A percentile compares a stretch with the other conserved stretches of the same genome.
Conservation (phyloP, 2,888 invertebrate species). For the Brenthis hecate region DNA sequence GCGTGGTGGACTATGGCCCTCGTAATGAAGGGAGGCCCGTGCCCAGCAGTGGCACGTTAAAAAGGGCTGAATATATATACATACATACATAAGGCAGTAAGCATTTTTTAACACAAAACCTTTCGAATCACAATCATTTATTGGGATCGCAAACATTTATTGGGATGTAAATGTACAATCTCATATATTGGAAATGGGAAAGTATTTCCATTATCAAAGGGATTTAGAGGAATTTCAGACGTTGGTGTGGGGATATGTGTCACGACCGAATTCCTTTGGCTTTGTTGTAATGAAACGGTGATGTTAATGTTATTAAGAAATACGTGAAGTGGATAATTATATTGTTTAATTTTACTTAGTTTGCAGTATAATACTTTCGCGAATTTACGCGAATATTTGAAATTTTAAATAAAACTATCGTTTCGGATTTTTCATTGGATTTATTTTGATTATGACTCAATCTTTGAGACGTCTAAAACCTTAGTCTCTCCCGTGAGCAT, state of each 20-base stretch:
- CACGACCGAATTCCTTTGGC: conserved; percentile 15
- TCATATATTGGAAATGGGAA: conserved; percentile 18
- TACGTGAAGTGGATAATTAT: conserved; percentile 2
- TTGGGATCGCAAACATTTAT: not conserved
- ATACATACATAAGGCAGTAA: not conserved
- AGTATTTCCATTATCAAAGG: conserved; percentile 27
- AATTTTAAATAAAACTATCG: too few species aligned
- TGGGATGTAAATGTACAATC: conserved; percentile 6
- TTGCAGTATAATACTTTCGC: not conserved
- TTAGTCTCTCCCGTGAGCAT: too few species aligned
- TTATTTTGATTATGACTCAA: too few species aligned
- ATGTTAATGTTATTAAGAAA: conserved; percentile 11
- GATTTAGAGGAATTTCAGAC: conserved; percentile 27
- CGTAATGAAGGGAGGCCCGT: too few species aligned
- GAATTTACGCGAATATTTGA: not conserved
- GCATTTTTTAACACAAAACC: not conserved
- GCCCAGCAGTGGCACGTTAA: too few species aligned
- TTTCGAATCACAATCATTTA: not conserved
- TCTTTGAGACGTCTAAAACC: too few species aligned
- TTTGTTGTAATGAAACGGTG: conserved; percentile 25
- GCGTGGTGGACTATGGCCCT: too few species aligned
- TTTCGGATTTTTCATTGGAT: too few species aligned
- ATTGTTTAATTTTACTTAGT: not conserved
- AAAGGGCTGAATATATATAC: too few species aligned
- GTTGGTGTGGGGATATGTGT: conserved; percentile 28